Percentiles rank a stretch among this genome's conserved stretches.
phyloP scores from a whole-genome alignment of 2,113 vertebrate species.

The Micronycteris hirsuta region DNA sequence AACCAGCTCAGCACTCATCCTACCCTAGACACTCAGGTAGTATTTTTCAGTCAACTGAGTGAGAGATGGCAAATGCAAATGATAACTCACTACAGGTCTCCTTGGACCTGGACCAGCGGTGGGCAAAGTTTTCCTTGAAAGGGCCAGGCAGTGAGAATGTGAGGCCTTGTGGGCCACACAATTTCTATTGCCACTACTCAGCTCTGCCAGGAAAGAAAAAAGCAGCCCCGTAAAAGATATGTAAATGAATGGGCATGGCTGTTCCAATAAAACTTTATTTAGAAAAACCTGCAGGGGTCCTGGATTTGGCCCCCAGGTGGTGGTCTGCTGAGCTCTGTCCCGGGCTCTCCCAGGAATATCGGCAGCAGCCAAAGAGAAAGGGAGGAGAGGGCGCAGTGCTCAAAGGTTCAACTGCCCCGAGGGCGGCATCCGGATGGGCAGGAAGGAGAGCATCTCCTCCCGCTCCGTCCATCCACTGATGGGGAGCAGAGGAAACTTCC shows the following conservation, averaged over 20 bases:
- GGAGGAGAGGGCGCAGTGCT: too few species aligned
- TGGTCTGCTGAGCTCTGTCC: not conserved
- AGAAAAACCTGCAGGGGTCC: not conserved
- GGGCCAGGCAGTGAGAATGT: not conserved
- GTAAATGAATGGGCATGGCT: too few species aligned
- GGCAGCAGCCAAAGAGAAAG: rapidly evolving
- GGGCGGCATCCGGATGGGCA: too few species aligned
- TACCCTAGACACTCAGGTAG: not conserved
- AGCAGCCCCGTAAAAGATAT: not conserved
- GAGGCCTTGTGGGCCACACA: too few species aligned
- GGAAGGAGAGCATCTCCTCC: too few species aligned
- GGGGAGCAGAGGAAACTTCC: not conserved
- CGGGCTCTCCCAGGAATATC: not conserved
- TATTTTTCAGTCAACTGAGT: not conserved
- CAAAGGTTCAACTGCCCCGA: rapidly evolving
- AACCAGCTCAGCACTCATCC: not conserved
- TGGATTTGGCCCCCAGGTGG: not conserved
- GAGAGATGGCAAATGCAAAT: not conserved
- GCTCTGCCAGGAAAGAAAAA: not conserved
- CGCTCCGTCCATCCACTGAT: rapidly evolving
- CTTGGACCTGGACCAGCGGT: not conserved
- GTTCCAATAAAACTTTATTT: slow-evolving; percentile 18
- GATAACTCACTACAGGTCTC: not conserved
- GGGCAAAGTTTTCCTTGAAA: not conserved
- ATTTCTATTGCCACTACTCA: not conserved